Conservation (phyloP, 2,113 vertebrate genomes). For the Nerophis lumbriciformis region DNA sequence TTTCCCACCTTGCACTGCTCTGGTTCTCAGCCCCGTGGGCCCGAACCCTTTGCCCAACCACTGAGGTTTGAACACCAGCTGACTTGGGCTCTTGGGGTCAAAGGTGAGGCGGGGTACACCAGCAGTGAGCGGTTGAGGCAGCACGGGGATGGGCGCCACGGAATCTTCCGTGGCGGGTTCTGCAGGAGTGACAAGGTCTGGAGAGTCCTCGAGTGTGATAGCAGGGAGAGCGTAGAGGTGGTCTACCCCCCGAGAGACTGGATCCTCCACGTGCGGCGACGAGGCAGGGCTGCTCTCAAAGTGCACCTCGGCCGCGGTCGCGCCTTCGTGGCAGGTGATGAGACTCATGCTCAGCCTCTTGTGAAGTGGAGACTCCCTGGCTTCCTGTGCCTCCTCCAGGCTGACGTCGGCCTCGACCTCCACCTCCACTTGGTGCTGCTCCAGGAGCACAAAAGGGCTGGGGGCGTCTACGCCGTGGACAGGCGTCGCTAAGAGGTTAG, state of each 20-base stretch:
- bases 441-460: conserved; percentile 54
- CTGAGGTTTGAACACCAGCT: conserved; percentile 74
- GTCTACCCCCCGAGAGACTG: conserved; percentile 5
- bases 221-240: conserved; percentile 38
- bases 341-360: conserved; percentile 72
- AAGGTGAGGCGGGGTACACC: conserved; percentile 60
- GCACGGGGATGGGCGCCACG: neutral
- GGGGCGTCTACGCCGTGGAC: neutral
- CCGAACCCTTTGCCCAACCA: conserved; percentile 75
- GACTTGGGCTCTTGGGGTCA: conserved; percentile 69
- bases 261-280: conserved; percentile 2
- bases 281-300: conserved; percentile 19
- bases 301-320: conserved; percentile 52
- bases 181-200: neutral
- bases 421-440: conserved; percentile 39
- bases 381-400: conserved; percentile 68
- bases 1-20: conserved; percentile 54
- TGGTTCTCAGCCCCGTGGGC: conserved; percentile 51
- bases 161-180: neutral
- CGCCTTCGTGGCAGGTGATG: conserved; percentile 64
- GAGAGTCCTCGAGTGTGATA: conserved; percentile 7
- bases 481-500: conserved; percentile 19
- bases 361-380: conserved; percentile 55
- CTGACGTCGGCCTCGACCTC: conserved; percentile 46
- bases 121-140: conserved; percentile 4